Percentiles rank a stretch among this genome's conserved stretches.
Conservation (phyloP, 1,140 invertebrate genomes). For the Acromyrmex charruanus region DNA sequence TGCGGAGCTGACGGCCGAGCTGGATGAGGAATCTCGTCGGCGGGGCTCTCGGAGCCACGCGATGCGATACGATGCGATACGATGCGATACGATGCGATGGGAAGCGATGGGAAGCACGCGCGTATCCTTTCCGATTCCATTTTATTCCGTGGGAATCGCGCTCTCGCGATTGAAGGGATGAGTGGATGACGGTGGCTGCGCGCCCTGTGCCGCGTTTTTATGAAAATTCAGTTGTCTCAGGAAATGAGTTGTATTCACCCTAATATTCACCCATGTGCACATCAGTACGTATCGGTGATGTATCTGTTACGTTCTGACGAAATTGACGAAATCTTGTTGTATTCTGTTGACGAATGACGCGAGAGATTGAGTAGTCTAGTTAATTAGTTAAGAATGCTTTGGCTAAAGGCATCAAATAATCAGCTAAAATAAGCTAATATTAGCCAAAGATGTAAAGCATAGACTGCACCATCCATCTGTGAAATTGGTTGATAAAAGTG, state of each 20-base stretch:
- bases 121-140: background rate
- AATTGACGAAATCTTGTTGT: background rate
- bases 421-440: too few species aligned
- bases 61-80: conserved; percentile 9
- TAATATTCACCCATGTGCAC: background rate
- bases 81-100: background rate
- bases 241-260: background rate
- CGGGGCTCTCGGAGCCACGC: background rate
- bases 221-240: background rate
- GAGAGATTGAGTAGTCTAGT: background rate
- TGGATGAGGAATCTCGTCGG: conserved; percentile 52
- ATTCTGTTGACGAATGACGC: background rate
- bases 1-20: conserved; percentile 38
- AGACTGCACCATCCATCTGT: too few species aligned
- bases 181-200: background rate
- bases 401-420: too few species aligned
- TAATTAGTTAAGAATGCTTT: too few species aligned
- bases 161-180: background rate
- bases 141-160: conserved; percentile 25
- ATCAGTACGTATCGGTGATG: background rate
- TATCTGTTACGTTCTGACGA: background rate
- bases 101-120: conserved; percentile 10
- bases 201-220: too few species aligned
- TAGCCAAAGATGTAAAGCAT: too few species aligned
- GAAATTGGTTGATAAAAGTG: too few species aligned